Conservation (phyloP, 2,797 vertebrate genomes). For the Poecilia gillii region DNA sequence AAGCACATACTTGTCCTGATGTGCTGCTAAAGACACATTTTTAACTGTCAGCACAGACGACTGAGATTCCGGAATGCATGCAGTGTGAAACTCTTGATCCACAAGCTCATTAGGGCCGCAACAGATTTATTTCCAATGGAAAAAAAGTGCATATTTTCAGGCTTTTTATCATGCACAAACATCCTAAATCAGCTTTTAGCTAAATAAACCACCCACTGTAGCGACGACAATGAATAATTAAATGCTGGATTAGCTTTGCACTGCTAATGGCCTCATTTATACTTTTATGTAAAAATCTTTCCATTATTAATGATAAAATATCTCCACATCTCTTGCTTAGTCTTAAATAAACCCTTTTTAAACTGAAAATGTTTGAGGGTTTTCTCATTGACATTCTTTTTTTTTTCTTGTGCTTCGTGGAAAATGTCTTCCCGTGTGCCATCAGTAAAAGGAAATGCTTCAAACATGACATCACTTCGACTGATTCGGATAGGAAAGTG, state of each 20-base stretch:
- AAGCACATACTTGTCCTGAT: slow-evolving; percentile 8
- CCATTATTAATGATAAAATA: not conserved
- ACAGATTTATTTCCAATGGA: slow-evolving; percentile 19
- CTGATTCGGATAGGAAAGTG: not conserved
- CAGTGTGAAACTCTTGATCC: slow-evolving; percentile 49
- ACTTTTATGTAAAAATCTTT: not conserved
- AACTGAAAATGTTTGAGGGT: not conserved
- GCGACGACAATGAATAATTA: not conserved
- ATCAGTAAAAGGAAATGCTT: slow-evolving; percentile 3
- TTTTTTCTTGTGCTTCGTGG: not conserved
- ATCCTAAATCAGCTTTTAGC: not conserved
- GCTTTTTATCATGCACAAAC: not conserved
- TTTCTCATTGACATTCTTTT: not conserved
- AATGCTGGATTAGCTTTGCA: slow-evolving; percentile 7
- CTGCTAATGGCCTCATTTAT: not conserved
- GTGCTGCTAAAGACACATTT: slow-evolving; percentile 36
- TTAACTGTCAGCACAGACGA: slow-evolving; percentile 56
- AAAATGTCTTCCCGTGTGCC: not conserved
- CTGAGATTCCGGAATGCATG: slow-evolving; percentile 59
- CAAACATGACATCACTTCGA: slow-evolving; percentile 3
- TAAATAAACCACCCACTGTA: not conserved
- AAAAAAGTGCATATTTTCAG: slow-evolving; percentile 16
- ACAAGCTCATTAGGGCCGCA: slow-evolving; percentile 38
- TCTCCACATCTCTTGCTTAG: not conserved
- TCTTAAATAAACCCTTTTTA: not conserved